phyloP scores from a whole-genome alignment of 2,888 invertebrate genomes.

The Eremobia ochroleuca region DNA sequence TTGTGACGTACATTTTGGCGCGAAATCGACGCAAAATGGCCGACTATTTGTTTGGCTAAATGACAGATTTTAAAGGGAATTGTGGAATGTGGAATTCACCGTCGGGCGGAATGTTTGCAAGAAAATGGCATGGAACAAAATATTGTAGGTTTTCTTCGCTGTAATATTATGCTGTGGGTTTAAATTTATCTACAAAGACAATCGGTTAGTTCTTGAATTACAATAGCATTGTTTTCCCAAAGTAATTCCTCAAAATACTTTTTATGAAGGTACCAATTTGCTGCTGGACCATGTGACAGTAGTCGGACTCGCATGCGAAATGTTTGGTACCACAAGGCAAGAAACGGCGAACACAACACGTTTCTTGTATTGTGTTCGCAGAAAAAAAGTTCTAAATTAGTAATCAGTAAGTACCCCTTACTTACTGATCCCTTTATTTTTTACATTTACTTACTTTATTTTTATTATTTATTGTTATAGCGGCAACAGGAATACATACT shows the following conservation, averaged over 20 bases:
- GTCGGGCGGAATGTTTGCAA: not conserved
- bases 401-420: no score
- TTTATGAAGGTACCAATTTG: no score
- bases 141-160: not conserved
- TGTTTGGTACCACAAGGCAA: not conserved
- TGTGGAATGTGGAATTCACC: conserved; percentile 26
- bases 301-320: not conserved
- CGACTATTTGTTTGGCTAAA: conserved; percentile 71
- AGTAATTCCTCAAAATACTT: not conserved
- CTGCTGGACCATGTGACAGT: not conserved
- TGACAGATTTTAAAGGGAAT: conserved; percentile 48
- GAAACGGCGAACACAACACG: not conserved
- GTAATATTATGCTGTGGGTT: not conserved
- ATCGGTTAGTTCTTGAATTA: not conserved
- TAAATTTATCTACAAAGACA: not conserved
- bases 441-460: no score
- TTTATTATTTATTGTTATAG: no score
- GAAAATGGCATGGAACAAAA: conserved; percentile 3
- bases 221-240: not conserved
- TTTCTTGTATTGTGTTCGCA: no score
- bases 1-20: conserved; percentile 84
- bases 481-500: no score
- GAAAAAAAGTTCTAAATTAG: no score
- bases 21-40: conserved; percentile 77
- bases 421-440: no score